These are phyloP conservation scores for Pogoniulus pusillus DNA, from an alignment of 2,797 vertebrate genomes.

Conservation along the genomic window DNA sequence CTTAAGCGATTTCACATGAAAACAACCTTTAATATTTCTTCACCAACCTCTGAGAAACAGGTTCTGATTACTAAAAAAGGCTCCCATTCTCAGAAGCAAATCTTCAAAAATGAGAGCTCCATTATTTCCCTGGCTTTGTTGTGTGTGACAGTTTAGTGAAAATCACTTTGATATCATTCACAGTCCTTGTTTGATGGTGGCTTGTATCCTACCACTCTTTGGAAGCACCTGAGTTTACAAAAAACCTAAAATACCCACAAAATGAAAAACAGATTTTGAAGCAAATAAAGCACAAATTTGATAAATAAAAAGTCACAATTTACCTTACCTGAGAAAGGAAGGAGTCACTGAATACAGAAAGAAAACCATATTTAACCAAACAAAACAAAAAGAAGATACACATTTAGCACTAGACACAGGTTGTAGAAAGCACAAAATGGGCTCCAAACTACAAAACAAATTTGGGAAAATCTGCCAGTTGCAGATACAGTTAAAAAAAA, in stretches of 20 bases:
- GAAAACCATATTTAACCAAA: neutral
- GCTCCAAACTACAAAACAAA: neutral
- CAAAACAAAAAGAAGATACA: neutral
- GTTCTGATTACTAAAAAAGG: neutral
- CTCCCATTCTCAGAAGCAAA: neutral
- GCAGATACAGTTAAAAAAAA: neutral
- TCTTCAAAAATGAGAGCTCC: neutral
- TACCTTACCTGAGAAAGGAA: slow-evolving; percentile 29
- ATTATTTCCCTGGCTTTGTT: neutral
- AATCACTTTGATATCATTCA: neutral
- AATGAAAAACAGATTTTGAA: neutral
- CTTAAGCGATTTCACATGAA: neutral
- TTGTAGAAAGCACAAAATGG: neutral
- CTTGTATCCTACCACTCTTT: neutral
- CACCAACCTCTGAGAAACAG: neutral
- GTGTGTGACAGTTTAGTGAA: neutral
- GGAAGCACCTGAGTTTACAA: neutral
- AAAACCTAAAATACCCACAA: neutral
- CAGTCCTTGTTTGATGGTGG: neutral
- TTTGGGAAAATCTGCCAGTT: neutral
- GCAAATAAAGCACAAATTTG: neutral
- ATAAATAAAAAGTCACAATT: neutral
- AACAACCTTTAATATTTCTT: neutral
- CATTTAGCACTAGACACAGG: neutral
- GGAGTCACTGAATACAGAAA: neutral